phyloP scores from a whole-genome alignment of 2,797 vertebrate species.

The Hemitrygon akajei region DNA sequence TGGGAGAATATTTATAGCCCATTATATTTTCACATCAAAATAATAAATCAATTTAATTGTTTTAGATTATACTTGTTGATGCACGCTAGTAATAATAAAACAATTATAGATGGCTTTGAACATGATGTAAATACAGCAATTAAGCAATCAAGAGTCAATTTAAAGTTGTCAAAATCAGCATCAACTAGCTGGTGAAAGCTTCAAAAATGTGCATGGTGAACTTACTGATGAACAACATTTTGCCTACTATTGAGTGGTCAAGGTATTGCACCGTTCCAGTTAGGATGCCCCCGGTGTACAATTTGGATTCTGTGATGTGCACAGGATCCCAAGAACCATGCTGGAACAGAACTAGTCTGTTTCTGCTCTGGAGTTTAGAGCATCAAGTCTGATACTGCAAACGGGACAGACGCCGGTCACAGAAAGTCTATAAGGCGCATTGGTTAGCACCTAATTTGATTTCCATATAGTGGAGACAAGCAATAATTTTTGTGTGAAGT shows the following conservation, averaged over 20 bases:
- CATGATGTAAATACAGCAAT: neutral
- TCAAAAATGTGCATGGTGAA: neutral
- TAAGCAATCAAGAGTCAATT: neutral
- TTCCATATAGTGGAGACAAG: too few species aligned
- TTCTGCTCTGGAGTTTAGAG: neutral
- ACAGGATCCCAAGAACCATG: too few species aligned
- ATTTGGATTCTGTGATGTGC: neutral
- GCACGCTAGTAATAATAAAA: neutral
- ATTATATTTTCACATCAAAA: conserved; percentile 8
- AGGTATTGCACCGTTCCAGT: neutral
- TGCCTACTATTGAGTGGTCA: neutral
- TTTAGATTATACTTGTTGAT: neutral
- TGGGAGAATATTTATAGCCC: neutral
- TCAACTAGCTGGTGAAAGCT: too few species aligned
- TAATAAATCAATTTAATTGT: neutral
- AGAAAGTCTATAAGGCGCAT: neutral
- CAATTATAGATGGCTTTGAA: neutral
- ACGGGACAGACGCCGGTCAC: neutral
- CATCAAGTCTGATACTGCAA: neutral
- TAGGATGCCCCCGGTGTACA: neutral
- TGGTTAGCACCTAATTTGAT: too few species aligned
- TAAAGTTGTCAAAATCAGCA: neutral
- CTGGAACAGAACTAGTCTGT: neutral
- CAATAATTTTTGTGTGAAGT: too few species aligned
- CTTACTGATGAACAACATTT: too few species aligned